A percentile compares a stretch with the other conserved stretches of the same genome.
Evolutionary conservation across 1,140 invertebrate species (phyloP).

Genomic region (Cyrtorhinus lividipennis): DNA sequence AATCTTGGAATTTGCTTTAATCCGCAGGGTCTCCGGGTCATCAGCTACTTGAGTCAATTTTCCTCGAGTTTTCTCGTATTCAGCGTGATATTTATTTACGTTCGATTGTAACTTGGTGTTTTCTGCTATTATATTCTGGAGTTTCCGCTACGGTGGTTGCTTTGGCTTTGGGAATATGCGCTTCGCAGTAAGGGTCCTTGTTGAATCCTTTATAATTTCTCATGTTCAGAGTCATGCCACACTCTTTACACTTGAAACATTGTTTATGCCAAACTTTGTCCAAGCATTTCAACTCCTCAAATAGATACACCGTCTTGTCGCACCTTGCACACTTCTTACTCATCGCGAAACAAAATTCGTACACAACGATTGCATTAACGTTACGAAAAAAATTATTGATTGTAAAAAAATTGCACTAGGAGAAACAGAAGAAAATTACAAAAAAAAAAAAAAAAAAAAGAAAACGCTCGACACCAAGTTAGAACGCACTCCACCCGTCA

Average conservation of each 20-base stretch:
- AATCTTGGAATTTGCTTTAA: constrained; percentile 87
- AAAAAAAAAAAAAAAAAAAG: not conserved
- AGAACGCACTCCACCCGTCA: not conserved
- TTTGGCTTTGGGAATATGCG: constrained; percentile 96
- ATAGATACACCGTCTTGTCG: constrained; percentile 94
- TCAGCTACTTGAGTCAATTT: constrained; percentile 81
- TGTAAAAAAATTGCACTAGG: not conserved
- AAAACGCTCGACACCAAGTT: too few species aligned
- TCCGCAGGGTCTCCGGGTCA: constrained; percentile 87
- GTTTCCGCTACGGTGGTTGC: constrained; percentile 93
- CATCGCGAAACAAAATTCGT: constrained; percentile 38
- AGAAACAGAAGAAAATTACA: not conserved
- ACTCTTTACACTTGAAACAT: constrained; percentile 96
- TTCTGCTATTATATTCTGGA: constrained; percentile 88
- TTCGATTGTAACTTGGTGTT: constrained; percentile 98
- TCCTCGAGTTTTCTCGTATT: constrained; percentile 93
- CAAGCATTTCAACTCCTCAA: constrained; percentile 95
- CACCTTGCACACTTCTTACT: constrained; percentile 86
- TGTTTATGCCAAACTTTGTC: constrained; percentile 98
- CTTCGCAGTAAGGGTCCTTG: constrained; percentile 95
- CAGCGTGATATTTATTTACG: constrained; percentile 85
- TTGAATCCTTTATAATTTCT: constrained; percentile 98
- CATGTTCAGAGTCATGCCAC: constrained; percentile 97
- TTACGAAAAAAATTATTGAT: not conserved
- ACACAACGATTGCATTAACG: too few species aligned